Evolutionary conservation across 1,140 invertebrate species (phyloP).

Genomic region (Polypedilum vanderplanki): DNA sequence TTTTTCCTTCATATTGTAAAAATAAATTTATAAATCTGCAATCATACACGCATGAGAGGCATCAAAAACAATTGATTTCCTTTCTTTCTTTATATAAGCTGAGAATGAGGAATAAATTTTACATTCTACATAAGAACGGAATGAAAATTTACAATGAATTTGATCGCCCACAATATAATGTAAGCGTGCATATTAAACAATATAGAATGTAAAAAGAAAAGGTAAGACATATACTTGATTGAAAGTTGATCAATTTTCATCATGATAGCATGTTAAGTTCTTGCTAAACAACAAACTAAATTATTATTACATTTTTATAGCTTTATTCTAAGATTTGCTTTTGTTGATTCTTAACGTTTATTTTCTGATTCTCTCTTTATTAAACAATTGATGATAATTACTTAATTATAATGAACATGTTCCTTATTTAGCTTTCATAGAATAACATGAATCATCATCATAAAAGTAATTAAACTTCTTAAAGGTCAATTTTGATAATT

Average conservation of each 20-base stretch:
- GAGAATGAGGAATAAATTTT: not conserved
- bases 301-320: not conserved
- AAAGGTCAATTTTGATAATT: too few species aligned
- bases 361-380: too few species aligned
- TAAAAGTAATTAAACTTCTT: too few species aligned
- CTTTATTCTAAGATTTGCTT: not conserved
- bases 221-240: not conserved
- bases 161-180: not conserved
- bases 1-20: not conserved
- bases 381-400: too few species aligned
- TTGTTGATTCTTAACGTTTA: too few species aligned
- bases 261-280: not conserved
- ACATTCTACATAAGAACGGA: not conserved
- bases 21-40: not conserved
- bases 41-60: conserved; percentile 1
- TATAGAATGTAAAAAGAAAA: not conserved
- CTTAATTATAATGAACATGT: too few species aligned
- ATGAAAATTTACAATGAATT: not conserved
- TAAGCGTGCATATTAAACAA: not conserved
- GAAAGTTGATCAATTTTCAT: conserved; percentile 1
- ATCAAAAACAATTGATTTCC: conserved; percentile 5
- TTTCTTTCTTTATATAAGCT: conserved; percentile 1
- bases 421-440: too few species aligned
- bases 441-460: too few species aligned
- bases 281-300: not conserved